These are phyloP conservation scores for Caracal caracal DNA, from an alignment of 2,113 vertebrate genomes.

Conservation along the genomic window DNA sequence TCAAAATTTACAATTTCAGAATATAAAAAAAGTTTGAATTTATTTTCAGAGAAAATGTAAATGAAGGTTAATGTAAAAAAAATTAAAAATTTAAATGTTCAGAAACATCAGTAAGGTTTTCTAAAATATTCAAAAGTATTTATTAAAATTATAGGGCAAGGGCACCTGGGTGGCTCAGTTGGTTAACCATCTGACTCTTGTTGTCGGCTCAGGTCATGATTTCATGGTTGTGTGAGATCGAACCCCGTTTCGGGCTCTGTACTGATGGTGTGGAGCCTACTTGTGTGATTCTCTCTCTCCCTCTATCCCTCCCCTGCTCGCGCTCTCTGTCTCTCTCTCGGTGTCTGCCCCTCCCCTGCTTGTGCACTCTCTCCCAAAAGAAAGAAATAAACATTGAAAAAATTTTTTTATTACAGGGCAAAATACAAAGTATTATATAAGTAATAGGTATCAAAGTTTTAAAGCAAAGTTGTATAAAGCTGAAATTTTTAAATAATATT, in stretches of 20 bases:
- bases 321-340: too few relatives aligned
- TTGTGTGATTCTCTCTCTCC: too few relatives aligned
- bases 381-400: too few relatives aligned
- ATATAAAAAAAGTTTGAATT: background rate
- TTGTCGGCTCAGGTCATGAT: too few relatives aligned
- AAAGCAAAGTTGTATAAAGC: background rate
- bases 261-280: too few relatives aligned
- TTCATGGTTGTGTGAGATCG: too few relatives aligned
- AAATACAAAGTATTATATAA: background rate
- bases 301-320: too few relatives aligned
- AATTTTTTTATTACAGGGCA: background rate
- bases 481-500: background rate
- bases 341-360: too few relatives aligned
- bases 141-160: background rate
- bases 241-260: too few relatives aligned
- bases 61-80: background rate
- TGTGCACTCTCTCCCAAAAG: too few relatives aligned
- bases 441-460: conserved; percentile 2
- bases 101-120: background rate
- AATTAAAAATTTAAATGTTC: background rate
- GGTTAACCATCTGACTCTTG: too few relatives aligned
- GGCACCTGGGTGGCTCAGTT: too few relatives aligned
- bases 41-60: background rate
- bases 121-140: background rate
- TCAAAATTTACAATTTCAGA: background rate